Base-by-base conservation (phyloP, 1,140 invertebrate species). In the Danaus melanippus region DNA sequence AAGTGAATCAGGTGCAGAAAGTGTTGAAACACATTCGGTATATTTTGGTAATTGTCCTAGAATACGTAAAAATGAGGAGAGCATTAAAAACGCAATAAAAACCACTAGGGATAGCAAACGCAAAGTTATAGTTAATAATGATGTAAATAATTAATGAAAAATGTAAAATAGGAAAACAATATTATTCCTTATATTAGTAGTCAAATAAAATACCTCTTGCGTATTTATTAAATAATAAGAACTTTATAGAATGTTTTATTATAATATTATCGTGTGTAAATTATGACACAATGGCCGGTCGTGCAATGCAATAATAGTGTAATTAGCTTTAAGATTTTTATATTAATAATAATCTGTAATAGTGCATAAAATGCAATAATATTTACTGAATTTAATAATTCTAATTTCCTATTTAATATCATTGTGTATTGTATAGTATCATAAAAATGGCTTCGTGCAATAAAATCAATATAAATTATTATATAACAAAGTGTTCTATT, bases 1-100 rank as follows among this genome's bases (percentile, higher is more conserved):
- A 52, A 94, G 93, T 83, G 94, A 95, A 84, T 95, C 93, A 44
- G 94, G 93, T 1, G 93, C 92, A 7, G 94, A 95, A 72, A 95
- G 93, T 84, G 88, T 95, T 42, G 94, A 93, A 55, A 95, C 94
- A 0, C 93, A 95, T 84, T 94, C 93, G 10, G 93, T 94, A 3
- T 93, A 94, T 66, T 94, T 94, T 66, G 92, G 83, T 61, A 90
- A 87, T 87, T 92, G 88, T 62, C 73, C 76, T 53, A 79, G 81
- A 21, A 58, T 61, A 42, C 65, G 69, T 47, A 60, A 58, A 39
- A 67, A 50, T 55, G 55, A 71, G 43, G 71, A 76, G 56, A 64
- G 67, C 45, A 62, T 58, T 44, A 70, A 64, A 47, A 57, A 50
- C 17, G 69, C 59, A 56, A 50, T 47, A 46, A 76, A 70, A 71